Evolutionary conservation across 2,113 vertebrate species (phyloP).

Genomic region (Sinocyclocheilus anshuiensis): DNA sequence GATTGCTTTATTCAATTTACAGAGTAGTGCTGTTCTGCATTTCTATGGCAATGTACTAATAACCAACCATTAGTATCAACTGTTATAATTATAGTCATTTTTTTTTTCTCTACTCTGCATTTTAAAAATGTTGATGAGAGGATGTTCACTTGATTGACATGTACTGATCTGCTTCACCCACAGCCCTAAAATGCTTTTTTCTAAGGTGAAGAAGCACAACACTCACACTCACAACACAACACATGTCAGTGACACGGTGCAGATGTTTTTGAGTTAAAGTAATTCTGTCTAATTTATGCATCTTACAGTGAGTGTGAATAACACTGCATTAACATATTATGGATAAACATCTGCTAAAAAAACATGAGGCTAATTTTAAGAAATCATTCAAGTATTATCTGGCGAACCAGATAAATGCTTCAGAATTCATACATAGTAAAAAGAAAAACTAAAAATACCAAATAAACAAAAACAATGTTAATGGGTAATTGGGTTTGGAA

Average conservation of each 20-base stretch:
- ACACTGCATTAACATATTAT: constrained; percentile 16
- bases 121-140: neutral
- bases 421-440: too few relatives aligned
- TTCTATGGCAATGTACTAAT: neutral
- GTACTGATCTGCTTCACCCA: neutral
- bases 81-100: neutral
- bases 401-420: too few relatives aligned
- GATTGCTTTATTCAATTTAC: neutral
- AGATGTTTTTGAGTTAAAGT: neutral
- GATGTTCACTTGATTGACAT: neutral
- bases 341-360: constrained; percentile 4
- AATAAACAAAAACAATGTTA: neutral
- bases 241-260: neutral
- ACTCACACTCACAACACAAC: too few relatives aligned
- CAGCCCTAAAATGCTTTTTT: neutral
- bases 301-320: neutral
- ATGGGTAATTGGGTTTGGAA: neutral
- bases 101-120: neutral
- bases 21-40: neutral
- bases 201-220: neutral
- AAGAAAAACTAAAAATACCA: too few relatives aligned
- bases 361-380: neutral
- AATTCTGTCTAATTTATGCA: neutral
- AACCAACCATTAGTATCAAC: constrained; percentile 2
- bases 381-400: too few relatives aligned